A percentile compares a stretch with the other conserved stretches of the same genome.
Conservation (phyloP, 2,888 invertebrate species). For the Pristionchus entomophagus region DNA sequence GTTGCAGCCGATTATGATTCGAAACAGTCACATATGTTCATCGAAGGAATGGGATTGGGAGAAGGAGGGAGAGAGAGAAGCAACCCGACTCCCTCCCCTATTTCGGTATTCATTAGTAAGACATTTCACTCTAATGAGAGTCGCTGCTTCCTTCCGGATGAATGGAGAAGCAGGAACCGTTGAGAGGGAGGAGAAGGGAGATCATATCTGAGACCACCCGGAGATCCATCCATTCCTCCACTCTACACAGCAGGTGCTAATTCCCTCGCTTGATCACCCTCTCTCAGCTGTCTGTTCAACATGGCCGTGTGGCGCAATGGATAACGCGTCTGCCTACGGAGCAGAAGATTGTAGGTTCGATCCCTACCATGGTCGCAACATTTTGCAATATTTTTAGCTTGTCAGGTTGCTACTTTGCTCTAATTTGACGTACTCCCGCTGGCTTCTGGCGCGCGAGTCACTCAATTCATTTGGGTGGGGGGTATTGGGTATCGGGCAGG, state of each 20-base stretch:
- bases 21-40: no score
- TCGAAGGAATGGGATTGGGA: no score
- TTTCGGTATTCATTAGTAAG: conserved; percentile 46
- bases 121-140: conserved; percentile 40
- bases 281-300: background rate
- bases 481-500: conserved; percentile 4
- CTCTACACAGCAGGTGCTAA: background rate
- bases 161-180: conserved; percentile 18
- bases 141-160: conserved; percentile 35
- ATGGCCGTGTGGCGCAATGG: conserved; percentile 68
- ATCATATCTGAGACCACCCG: background rate
- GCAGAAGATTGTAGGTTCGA: conserved; percentile 77
- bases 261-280: background rate
- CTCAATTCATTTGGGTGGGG: conserved; percentile 30
- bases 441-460: conserved; percentile 34
- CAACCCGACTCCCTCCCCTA: background rate
- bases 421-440: conserved; percentile 3
- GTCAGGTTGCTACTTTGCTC: background rate
- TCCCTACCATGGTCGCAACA: conserved; percentile 46
- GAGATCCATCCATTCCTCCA: background rate
- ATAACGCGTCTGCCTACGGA: conserved; percentile 77
- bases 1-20: no score
- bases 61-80: no score
- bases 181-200: conserved; percentile 19
- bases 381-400: conserved; percentile 4